These are phyloP conservation scores for Stichodactyla mertensii DNA, from an alignment of 64 coral and sea anemone genomes.

Conservation along the genomic window DNA sequence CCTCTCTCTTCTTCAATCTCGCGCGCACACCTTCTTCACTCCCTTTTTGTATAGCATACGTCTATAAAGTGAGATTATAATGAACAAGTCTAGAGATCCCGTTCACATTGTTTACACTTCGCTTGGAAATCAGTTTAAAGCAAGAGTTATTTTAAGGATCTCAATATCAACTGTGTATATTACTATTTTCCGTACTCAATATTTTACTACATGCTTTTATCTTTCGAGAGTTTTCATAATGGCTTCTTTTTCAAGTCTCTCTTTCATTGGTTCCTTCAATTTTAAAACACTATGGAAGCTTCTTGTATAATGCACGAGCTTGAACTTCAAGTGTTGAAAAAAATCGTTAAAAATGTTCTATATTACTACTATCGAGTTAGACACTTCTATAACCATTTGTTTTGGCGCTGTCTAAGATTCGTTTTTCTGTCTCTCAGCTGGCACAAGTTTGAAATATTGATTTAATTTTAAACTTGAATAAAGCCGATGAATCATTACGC, in stretches of 20 bases:
- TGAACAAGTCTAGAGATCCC: background rate
- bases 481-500: background rate
- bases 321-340: background rate
- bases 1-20: too few species aligned
- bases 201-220: slow-evolving; percentile 16
- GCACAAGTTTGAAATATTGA: background rate
- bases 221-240: background rate
- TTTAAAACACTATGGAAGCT: background rate
- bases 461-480: background rate
- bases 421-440: background rate
- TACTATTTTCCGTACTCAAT: background rate
- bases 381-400: background rate
- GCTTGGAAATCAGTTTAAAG: background rate
- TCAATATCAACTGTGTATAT: background rate
- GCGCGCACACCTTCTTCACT: too few species aligned
- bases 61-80: too few species aligned
- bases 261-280: slow-evolving; percentile 3
- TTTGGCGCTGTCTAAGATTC: background rate
- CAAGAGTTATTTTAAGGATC: background rate
- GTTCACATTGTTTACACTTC: background rate
- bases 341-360: too few species aligned
- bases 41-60: too few species aligned
- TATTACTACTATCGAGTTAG: too few species aligned
- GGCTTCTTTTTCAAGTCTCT: background rate
- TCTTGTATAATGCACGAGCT: background rate